phyloP scores from a whole-genome alignment of 2,888 invertebrate genomes.

The Calephelis perditalis region DNA sequence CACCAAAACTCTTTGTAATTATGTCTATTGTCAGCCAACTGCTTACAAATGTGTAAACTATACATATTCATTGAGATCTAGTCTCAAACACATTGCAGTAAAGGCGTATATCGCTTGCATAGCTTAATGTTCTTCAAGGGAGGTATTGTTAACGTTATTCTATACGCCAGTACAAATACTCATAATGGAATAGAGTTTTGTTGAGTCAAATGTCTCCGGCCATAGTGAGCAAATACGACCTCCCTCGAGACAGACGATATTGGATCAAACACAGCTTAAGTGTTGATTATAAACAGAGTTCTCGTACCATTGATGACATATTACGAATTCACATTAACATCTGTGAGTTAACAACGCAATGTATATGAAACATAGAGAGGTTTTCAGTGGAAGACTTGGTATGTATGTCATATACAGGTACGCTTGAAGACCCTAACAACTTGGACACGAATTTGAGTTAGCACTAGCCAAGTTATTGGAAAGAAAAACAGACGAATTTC shows the following conservation, averaged over 20 bases:
- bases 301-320: conserved; percentile 22
- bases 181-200: conserved; percentile 32
- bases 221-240: conserved; percentile 37
- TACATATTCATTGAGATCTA: neutral
- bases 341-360: neutral
- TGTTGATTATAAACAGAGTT: neutral
- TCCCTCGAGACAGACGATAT: conserved; percentile 44
- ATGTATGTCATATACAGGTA: conserved; percentile 28
- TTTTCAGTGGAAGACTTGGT: neutral
- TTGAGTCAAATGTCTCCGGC: conserved; percentile 32
- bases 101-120: conserved; percentile 12
- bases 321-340: neutral
- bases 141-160: conserved; percentile 31
- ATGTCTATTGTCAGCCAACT: conserved; percentile 26
- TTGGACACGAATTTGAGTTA: conserved; percentile 55
- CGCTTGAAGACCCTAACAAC: conserved; percentile 46
- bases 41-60: conserved; percentile 16
- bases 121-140: conserved; percentile 24
- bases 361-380: neutral
- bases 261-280: conserved; percentile 36
- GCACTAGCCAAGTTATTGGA: conserved; percentile 36
- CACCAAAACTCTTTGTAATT: conserved; percentile 25
- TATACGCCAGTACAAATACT: conserved; percentile 31
- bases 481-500: conserved; percentile 21
- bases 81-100: neutral